Conservation (phyloP, 2,888 invertebrate genomes). For the Dryobota labecula region DNA sequence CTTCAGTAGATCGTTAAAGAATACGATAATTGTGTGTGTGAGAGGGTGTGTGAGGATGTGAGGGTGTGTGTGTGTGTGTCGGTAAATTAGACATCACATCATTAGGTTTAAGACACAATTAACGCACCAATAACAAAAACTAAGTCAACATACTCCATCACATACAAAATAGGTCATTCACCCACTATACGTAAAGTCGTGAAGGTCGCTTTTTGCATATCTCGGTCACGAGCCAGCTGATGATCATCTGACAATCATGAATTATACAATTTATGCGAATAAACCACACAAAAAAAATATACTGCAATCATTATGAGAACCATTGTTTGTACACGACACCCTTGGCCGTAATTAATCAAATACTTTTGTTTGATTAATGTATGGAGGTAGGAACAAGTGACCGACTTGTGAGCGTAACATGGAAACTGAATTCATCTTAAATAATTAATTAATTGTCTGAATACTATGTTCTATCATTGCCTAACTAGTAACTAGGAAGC, state of each 20-base stretch:
- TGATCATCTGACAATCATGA: slow-evolving; percentile 66
- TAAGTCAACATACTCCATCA: slow-evolving; percentile 28
- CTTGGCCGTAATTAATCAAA: slow-evolving; percentile 76
- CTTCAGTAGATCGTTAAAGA: slow-evolving; percentile 42
- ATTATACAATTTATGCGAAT: slow-evolving; percentile 59
- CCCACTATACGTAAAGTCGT: slow-evolving; percentile 68
- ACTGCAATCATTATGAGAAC: slow-evolving; percentile 71
- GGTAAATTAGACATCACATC: slow-evolving; percentile 17
- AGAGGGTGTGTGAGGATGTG: too few species aligned
- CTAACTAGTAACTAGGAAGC: slow-evolving; percentile 64
- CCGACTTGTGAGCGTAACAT: slow-evolving; percentile 55
- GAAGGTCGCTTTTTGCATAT: slow-evolving; percentile 77
- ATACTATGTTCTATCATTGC: slow-evolving; percentile 59
- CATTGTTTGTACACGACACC: slow-evolving; percentile 69
- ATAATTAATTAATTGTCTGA: slow-evolving; percentile 62
- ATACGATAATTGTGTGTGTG: too few species aligned
- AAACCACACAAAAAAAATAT: slow-evolving; percentile 69
- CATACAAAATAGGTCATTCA: slow-evolving; percentile 79
- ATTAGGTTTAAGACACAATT: slow-evolving; percentile 42
- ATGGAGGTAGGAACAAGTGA: slow-evolving; percentile 49
- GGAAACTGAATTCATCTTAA: slow-evolving; percentile 37
- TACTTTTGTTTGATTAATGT: slow-evolving; percentile 64
- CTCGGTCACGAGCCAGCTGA: slow-evolving; percentile 70
- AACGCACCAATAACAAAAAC: slow-evolving; percentile 45
- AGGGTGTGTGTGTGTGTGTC: too few species aligned